phyloP scores from a whole-genome alignment of 2,797 vertebrate species.

The Sebastolobus alascanus region DNA sequence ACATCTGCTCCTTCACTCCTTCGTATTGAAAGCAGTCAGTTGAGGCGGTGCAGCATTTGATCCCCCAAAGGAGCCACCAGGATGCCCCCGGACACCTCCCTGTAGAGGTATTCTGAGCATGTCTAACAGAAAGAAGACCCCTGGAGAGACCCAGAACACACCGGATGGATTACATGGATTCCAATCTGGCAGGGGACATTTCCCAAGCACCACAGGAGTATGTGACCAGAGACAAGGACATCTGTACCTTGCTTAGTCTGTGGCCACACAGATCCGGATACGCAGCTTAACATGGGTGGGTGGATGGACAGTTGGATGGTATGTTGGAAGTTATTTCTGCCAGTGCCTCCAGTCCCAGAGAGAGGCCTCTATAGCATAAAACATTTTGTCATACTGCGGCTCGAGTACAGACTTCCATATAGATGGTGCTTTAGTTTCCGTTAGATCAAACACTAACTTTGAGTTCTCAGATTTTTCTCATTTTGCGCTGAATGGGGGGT shows the following conservation, averaged over 20 bases:
- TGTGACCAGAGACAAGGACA: background rate
- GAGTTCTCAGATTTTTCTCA: background rate
- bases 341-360: background rate
- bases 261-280: background rate
- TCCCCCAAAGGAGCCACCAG: background rate
- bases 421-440: background rate
- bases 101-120: background rate
- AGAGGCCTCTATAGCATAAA: background rate
- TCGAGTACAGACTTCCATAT: background rate
- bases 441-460: constrained; percentile 12
- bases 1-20: background rate
- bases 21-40: background rate
- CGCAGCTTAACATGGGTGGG: background rate
- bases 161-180: constrained; percentile 2
- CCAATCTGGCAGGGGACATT: background rate
- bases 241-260: background rate
- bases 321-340: background rate
- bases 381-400: background rate
- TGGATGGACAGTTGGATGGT: background rate
- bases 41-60: background rate
- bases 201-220: background rate
- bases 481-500: background rate
- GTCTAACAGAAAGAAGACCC: constrained; percentile 9
- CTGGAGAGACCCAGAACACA: background rate
- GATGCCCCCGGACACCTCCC: background rate